Percentiles rank a stretch among this genome's conserved stretches.
These are phyloP conservation scores for Argyresthia albistria DNA, from an alignment of 2,888 invertebrate genomes.

Conservation along the genomic window DNA sequence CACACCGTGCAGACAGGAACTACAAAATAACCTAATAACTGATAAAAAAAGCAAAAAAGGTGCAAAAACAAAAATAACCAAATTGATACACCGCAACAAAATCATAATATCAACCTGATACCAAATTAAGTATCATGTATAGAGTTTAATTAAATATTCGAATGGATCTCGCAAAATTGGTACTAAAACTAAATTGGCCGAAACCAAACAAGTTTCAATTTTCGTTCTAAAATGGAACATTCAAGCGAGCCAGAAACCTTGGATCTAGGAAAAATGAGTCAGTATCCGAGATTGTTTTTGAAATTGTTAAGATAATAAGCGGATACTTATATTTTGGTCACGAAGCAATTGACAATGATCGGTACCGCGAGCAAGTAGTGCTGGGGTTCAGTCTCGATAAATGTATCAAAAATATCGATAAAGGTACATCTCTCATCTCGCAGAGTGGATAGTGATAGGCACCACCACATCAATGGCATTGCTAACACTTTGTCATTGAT, in stretches of 20 bases:
- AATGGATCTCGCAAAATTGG: constrained; percentile 3
- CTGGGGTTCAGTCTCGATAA: neutral
- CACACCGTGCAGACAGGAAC: too few species aligned
- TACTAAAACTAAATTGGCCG: constrained; percentile 14
- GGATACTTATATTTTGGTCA: constrained; percentile 70
- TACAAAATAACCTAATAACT: too few species aligned
- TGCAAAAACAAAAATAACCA: too few species aligned
- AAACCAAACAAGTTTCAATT: constrained; percentile 2
- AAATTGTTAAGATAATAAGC: constrained; percentile 71
- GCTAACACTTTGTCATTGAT: too few species aligned
- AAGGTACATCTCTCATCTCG: too few species aligned
- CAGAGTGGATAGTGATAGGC: too few species aligned
- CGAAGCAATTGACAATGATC: constrained; percentile 72
- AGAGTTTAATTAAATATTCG: neutral
- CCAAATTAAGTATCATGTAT: neutral
- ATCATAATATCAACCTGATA: too few species aligned
- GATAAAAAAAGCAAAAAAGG: too few species aligned
- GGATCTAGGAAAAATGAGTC: constrained; percentile 63
- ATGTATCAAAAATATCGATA: too few species aligned
- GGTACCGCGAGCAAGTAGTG: constrained; percentile 34
- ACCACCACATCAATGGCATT: too few species aligned
- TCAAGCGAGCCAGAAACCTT: constrained; percentile 34
- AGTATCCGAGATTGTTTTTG: constrained; percentile 55
- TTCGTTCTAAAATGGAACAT: constrained; percentile 28
- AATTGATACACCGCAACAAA: too few species aligned